These are phyloP conservation scores for Pseudorhombus dupliciocellatus DNA, from an alignment of 2,113 vertebrate genomes.

Conservation along the genomic window DNA sequence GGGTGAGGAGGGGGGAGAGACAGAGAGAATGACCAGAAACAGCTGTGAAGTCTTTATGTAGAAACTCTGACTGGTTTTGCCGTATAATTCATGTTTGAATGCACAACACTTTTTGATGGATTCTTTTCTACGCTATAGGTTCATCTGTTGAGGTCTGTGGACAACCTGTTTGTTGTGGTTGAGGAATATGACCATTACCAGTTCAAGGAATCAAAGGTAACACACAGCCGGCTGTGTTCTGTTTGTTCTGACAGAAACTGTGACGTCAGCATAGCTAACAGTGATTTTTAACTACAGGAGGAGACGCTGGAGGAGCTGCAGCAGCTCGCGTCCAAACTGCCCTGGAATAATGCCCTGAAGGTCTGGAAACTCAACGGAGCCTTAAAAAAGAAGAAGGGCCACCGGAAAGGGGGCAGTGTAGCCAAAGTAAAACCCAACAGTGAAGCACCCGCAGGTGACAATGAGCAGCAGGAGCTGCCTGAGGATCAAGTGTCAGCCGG, in stretches of 20 bases:
- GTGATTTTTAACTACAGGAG: conserved; percentile 80
- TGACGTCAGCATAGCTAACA: not conserved
- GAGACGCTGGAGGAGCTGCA: conserved; percentile 88
- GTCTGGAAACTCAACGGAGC: conserved; percentile 91
- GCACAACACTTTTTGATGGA: not conserved
- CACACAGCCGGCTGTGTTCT: not conserved
- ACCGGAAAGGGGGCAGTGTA: conserved; percentile 76
- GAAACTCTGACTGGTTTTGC: too few relatives aligned
- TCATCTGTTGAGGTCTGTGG: conserved; percentile 91
- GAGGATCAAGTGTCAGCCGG: conserved; percentile 7
- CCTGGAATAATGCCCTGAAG: conserved; percentile 87
- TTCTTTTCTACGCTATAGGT: conserved; percentile 77
- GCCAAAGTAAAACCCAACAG: conserved; percentile 56
- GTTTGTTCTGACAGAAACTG: not conserved
- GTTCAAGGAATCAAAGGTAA: conserved; percentile 93
- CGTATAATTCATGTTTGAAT: not conserved
- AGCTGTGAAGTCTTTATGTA: too few relatives aligned
- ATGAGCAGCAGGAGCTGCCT: conserved; percentile 36
- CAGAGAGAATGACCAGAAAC: too few relatives aligned
- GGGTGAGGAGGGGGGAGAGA: too few relatives aligned
- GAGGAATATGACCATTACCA: conserved; percentile 88
- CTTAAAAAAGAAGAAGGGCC: conserved; percentile 91
- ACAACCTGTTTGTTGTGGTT: conserved; percentile 96
- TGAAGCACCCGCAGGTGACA: conserved; percentile 21
- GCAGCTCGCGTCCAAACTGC: conserved; percentile 87